Evolutionary conservation across 2,113 vertebrate species (phyloP).

Genomic region (Eidolon helvum): DNA sequence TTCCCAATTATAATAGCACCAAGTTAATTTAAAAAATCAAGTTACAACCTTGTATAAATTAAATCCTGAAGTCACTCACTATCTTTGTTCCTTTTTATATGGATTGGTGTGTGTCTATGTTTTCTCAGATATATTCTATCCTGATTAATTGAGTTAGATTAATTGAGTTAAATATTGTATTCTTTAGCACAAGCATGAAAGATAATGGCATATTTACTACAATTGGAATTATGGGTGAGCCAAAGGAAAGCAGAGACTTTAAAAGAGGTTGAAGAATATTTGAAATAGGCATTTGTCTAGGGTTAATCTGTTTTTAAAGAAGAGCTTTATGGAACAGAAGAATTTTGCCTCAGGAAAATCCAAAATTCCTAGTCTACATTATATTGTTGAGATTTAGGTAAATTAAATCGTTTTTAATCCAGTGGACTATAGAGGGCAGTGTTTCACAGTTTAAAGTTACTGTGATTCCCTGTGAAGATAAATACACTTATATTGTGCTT

Average conservation of each 20-base stretch:
- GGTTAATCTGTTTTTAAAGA: neutral
- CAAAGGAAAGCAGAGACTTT: neutral
- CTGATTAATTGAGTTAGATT: neutral
- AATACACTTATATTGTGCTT: neutral
- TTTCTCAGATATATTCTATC: neutral
- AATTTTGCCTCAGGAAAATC: conserved; percentile 30
- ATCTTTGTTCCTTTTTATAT: neutral
- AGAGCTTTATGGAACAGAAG: neutral
- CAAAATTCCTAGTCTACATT: neutral
- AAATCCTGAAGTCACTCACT: neutral
- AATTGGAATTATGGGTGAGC: neutral
- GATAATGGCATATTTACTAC: neutral
- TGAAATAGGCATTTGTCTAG: neutral
- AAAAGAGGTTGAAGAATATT: neutral
- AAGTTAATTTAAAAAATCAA: neutral
- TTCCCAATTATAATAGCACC: neutral
- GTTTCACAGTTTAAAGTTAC: conserved; percentile 52
- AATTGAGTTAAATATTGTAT: neutral
- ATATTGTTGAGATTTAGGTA: neutral
- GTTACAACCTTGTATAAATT: neutral
- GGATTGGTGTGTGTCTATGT: neutral
- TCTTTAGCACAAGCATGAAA: neutral
- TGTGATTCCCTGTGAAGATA: neutral
- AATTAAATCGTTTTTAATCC: conserved; percentile 51
- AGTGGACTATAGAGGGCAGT: conserved; percentile 82